phyloP scores from a whole-genome alignment of 2,797 vertebrate species.

The Halcyon chelicuti region DNA sequence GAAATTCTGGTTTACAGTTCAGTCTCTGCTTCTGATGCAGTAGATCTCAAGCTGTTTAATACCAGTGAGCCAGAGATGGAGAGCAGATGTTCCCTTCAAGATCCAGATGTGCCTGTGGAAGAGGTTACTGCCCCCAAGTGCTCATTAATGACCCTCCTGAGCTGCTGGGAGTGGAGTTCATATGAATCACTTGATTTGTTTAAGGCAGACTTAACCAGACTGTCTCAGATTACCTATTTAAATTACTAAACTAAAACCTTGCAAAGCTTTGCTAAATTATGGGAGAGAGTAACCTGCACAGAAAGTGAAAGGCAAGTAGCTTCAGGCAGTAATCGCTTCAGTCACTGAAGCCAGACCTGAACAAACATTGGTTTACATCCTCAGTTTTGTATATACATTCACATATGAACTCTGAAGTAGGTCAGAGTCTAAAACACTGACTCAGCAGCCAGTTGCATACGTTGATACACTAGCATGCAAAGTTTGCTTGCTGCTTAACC shows the following conservation, averaged over 20 bases:
- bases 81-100: background rate
- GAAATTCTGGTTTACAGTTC: background rate
- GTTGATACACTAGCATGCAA: background rate
- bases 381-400: background rate
- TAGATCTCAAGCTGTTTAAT: background rate
- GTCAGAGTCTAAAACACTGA: background rate
- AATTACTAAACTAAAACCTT: background rate
- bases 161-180: background rate
- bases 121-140: background rate
- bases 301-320: background rate
- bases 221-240: background rate
- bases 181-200: background rate
- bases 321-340: background rate
- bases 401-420: background rate
- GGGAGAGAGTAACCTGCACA: background rate
- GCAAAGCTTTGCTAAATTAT: background rate
- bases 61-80: background rate
- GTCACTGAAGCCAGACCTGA: background rate
- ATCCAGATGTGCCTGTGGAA: conserved; percentile 4
- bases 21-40: background rate
- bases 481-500: background rate
- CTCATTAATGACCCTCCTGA: background rate
- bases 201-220: background rate
- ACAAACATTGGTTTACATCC: background rate
- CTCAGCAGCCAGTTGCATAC: background rate